A percentile compares a stretch with the other conserved stretches of the same genome.
phyloP scores from a whole-genome alignment of 2,888 invertebrate species.

The Strigamia crassipes region DNA sequence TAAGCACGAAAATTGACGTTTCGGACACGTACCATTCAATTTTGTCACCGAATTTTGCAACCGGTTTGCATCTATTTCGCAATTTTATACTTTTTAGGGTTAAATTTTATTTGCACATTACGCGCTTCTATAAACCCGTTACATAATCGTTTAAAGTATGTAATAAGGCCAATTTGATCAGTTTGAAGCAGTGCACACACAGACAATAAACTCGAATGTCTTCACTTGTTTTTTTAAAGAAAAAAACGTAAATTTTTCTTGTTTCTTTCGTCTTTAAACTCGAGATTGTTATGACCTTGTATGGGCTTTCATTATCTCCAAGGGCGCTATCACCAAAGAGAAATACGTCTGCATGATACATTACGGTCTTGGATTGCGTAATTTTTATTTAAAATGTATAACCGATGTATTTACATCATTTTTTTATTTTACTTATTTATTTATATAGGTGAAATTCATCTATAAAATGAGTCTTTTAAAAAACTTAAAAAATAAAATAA shows the following conservation, averaged over 20 bases:
- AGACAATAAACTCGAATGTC: too few species aligned
- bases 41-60: not conserved
- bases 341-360: not conserved
- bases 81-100: not conserved
- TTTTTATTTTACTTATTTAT: too few species aligned
- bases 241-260: too few species aligned
- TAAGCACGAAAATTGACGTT: too few species aligned
- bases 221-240: not conserved
- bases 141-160: not conserved
- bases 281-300: not conserved
- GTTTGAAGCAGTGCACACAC: not conserved
- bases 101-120: not conserved
- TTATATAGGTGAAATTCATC: too few species aligned
- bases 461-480: too few species aligned
- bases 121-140: not conserved
- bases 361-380: not conserved
- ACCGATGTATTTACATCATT: not conserved
- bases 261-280: not conserved
- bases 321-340: not conserved
- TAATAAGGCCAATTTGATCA: not conserved
- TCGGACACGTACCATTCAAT: not conserved
- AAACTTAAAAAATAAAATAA: too few species aligned
- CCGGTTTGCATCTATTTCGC: not conserved
- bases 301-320: not conserved
- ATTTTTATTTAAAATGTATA: not conserved